Conservation (phyloP, 2,888 invertebrate species). For the Tenthredo scrophulariae region DNA sequence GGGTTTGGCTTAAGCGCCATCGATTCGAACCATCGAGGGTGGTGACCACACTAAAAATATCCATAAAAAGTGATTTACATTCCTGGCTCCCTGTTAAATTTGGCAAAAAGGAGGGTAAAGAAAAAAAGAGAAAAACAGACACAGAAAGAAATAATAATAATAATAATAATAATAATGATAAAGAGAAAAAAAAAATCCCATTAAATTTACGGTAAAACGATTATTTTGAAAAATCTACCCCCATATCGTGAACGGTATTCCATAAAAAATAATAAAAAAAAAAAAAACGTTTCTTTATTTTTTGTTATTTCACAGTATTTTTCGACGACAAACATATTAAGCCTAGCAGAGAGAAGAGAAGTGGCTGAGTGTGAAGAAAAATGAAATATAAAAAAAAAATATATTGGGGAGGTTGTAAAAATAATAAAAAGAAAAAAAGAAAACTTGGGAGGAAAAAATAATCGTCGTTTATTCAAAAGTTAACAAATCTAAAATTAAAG, state of each 20-base stretch:
- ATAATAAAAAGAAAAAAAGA: not conserved
- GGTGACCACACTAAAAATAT: conserved; percentile 51
- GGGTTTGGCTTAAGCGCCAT: conserved; percentile 42
- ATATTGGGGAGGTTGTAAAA: not conserved
- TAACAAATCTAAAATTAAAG: not conserved
- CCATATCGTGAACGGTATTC: not conserved
- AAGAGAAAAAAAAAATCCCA: not conserved
- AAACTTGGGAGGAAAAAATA: not conserved
- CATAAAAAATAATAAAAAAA: not conserved
- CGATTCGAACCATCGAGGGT: conserved; percentile 47
- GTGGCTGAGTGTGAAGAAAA: not conserved
- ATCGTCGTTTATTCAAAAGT: conserved; percentile 5
- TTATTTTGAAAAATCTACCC: conserved; percentile 10
- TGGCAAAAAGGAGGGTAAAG: not conserved
- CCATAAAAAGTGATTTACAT: conserved; percentile 53
- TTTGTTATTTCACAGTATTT: not conserved
- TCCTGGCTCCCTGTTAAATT: not conserved
- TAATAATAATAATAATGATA: not conserved
- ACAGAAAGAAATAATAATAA: no score
- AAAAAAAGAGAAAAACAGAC: not conserved
- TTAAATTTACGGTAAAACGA: not conserved
- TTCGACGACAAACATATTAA: not conserved
- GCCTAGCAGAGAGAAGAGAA: not conserved
- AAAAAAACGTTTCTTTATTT: not conserved
- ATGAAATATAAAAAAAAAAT: not conserved